A percentile compares a stretch with the other conserved stretches of the same genome.
Evolutionary conservation across 2,888 invertebrate genomes (phyloP).

Genomic region (Philereme vetulata): DNA sequence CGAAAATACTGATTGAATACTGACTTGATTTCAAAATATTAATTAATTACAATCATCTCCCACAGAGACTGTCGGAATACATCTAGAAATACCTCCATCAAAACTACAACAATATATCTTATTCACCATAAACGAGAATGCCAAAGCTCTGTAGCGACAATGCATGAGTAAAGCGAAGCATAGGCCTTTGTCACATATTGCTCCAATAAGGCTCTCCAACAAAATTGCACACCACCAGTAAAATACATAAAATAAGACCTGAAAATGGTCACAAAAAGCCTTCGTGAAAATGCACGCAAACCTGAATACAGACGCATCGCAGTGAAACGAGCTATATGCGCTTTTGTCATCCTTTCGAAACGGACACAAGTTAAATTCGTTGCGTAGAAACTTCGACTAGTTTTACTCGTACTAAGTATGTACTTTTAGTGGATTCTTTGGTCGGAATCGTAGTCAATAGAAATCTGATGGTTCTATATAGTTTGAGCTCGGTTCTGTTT

Average conservation of each 20-base stretch:
- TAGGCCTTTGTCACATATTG: constrained; percentile 10
- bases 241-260: constrained; percentile 17
- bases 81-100: too few relatives aligned
- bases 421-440: too few relatives aligned
- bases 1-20: too few relatives aligned
- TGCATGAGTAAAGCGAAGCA: not conserved
- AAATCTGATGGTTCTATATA: not conserved
- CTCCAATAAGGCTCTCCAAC: constrained; percentile 2
- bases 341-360: constrained; percentile 19
- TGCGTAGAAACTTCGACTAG: constrained; percentile 19
- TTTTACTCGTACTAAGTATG: constrained; percentile 1
- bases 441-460: not conserved
- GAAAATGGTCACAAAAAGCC: constrained; percentile 19
- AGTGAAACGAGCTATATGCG: constrained; percentile 19
- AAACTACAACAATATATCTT: too few relatives aligned
- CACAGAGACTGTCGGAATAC: too few relatives aligned
- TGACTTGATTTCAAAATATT: too few relatives aligned
- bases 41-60: too few relatives aligned
- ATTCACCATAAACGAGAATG: not conserved
- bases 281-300: constrained; percentile 25
- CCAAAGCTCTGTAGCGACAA: not conserved
- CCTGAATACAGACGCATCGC: constrained; percentile 25
- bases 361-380: constrained; percentile 22
- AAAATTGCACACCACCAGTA: constrained; percentile 13
- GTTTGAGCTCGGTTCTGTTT: too few relatives aligned